phyloP scores from a whole-genome alignment of 2,888 invertebrate genomes.

The Apocheima hispidaria region DNA sequence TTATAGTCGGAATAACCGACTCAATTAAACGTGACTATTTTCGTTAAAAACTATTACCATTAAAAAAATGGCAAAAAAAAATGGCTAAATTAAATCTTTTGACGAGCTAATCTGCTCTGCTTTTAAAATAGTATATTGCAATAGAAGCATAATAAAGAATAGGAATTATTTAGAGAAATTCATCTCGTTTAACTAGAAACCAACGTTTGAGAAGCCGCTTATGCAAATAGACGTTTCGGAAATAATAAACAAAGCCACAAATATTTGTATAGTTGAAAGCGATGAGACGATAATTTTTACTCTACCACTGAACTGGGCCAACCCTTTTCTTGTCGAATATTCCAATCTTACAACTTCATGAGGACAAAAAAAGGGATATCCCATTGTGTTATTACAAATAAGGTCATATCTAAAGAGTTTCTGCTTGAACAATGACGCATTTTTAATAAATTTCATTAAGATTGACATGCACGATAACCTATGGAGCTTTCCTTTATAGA shows the following conservation, averaged over 20 bases:
- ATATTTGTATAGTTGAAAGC: slow-evolving; percentile 66
- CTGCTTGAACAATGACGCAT: slow-evolving; percentile 81
- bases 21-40: no score
- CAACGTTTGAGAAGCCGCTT: slow-evolving; percentile 49
- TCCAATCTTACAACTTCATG: slow-evolving; percentile 74
- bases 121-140: no score
- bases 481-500: slow-evolving; percentile 56
- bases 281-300: slow-evolving; percentile 75
- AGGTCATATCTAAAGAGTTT: slow-evolving; percentile 73
- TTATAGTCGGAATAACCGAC: no score
- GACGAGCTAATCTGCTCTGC: no score
- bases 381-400: slow-evolving; percentile 78
- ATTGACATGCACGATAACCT: slow-evolving; percentile 81
- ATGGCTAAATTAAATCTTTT: no score
- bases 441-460: slow-evolving; percentile 83
- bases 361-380: slow-evolving; percentile 74
- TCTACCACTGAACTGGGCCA: slow-evolving; percentile 63
- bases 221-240: slow-evolving; percentile 59
- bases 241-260: slow-evolving; percentile 61
- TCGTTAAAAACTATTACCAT: no score
- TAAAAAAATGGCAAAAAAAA: no score
- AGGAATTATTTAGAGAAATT: not conserved
- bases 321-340: slow-evolving; percentile 79
- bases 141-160: no score
- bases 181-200: slow-evolving; percentile 5